Evolutionary conservation across 2,113 vertebrate genomes (phyloP).

Genomic region (Paradoxurus hermaphroditus): DNA sequence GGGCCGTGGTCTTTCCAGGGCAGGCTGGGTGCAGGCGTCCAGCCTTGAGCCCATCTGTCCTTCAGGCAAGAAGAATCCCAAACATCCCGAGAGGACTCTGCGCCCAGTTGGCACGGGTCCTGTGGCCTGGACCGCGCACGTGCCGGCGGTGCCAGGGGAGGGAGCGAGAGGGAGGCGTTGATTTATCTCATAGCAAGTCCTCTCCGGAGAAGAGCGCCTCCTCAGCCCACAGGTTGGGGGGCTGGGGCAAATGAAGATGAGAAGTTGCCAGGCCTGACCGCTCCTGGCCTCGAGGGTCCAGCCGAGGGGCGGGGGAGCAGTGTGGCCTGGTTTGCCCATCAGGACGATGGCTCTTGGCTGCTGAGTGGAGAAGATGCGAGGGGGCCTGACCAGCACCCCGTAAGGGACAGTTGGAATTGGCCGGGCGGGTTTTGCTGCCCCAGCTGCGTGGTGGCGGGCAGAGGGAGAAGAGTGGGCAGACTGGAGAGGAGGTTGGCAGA

Average conservation of each 20-base stretch:
- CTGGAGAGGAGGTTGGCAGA: not conserved
- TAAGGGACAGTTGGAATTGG: not conserved
- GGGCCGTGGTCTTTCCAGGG: not conserved
- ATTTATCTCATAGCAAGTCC: not conserved
- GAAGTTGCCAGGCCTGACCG: too few relatives aligned
- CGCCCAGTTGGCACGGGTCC: not conserved
- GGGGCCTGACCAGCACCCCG: not conserved
- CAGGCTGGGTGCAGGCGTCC: not conserved
- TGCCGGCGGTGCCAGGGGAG: constrained; percentile 4
- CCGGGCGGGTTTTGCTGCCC: not conserved
- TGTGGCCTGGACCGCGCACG: not conserved
- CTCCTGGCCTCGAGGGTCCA: not conserved
- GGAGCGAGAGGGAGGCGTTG: not conserved
- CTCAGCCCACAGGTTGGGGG: not conserved
- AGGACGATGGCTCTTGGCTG: not conserved
- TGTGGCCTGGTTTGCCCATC: not conserved
- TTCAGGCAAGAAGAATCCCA: constrained; percentile 13
- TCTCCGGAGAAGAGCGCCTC: not conserved
- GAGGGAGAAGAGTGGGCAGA: not conserved
- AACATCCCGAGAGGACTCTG: not conserved
- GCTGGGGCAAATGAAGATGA: not conserved
- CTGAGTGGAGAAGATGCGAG: not conserved
- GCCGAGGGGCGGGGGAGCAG: not conserved
- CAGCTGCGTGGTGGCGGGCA: not conserved
- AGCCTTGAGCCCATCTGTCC: not conserved